Base-by-base conservation (phyloP, 2,113 vertebrate genomes). In the Oryzias curvinotus region DNA sequence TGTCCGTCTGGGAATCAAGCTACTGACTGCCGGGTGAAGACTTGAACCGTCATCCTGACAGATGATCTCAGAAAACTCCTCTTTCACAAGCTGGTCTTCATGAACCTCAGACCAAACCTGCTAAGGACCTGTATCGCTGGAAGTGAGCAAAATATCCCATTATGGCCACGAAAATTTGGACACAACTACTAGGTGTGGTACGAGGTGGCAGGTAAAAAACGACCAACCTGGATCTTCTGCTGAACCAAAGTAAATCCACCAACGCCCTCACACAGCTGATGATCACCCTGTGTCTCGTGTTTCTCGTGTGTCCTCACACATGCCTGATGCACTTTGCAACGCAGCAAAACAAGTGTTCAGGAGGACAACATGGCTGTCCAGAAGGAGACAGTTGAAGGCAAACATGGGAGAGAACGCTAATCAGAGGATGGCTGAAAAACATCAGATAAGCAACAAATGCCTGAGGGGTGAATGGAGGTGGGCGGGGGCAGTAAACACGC, bases 61-160 rank as follows among this genome's bases (percentile, higher is more conserved):
- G 71, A 77, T 75, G 64, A 78, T 57, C 54, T 41, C 21, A 72
- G 81, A 86, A 72, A 82, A 73, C 69, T 68, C 43, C 55, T 59
- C 70, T 85, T 62, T 30, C 7, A 56, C 49, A 58, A 45, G 19
- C 71, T 26, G 41, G 17, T 46, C 17, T 50, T 59, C 48, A 19
- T 30, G 10, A 10, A 36, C 30, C 30, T 36, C 10, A 3, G 30
- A 36, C 30, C 1, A 10, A 36, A 8, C 3, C 30, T 36, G 30
- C 30, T 36, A 8, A 36, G 30, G 14, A 52, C 21, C 48, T 30
- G 50, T 23, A 14, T 3, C 17, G 3, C 13, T 8, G 28, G 23
- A 26, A 56, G n/a, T 14, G 0, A 62, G 25, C 10, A 5, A 77
- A 67, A 68, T 36, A 47, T 44, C 28, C 53, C 52, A 62, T 68